These are phyloP conservation scores for Enteromius anoplus DNA, from an alignment of 2,797 vertebrate genomes.

Conservation along the genomic window DNA sequence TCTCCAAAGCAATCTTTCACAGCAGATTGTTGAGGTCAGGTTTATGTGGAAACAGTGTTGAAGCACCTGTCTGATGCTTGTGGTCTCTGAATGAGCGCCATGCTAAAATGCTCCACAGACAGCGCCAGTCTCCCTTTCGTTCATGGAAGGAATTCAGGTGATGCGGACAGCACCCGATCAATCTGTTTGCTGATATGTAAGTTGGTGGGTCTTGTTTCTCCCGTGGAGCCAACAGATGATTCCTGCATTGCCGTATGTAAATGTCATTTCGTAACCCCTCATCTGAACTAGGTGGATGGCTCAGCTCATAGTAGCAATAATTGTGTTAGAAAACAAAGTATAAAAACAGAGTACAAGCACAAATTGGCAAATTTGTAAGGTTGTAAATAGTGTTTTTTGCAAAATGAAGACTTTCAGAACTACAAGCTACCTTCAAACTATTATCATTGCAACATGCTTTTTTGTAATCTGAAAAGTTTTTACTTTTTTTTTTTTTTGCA, in stretches of 20 bases:
- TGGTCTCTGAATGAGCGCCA: conserved; percentile 9
- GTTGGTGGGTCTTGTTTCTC: background rate
- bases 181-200: conserved; percentile 19
- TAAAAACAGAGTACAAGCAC: background rate
- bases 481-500: background rate
- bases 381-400: background rate
- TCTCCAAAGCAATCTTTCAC: background rate
- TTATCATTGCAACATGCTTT: background rate
- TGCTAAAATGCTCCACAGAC: conserved; percentile 36
- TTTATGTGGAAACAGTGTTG: conserved; percentile 52
- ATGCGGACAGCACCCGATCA: conserved; percentile 40
- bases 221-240: background rate
- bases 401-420: background rate
- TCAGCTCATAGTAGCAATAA: background rate
- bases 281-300: conserved; percentile 15
- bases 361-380: background rate
- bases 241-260: background rate
- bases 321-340: background rate
- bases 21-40: background rate
- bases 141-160: conserved; percentile 54
- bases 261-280: conserved; percentile 35
- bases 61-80: conserved; percentile 32
- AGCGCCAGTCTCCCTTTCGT: conserved; percentile 12
- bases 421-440: background rate
- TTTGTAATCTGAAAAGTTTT: background rate